These are phyloP conservation scores for Frankliniella intonsa DNA, from an alignment of 2,888 invertebrate genomes.

Conservation along the genomic window DNA sequence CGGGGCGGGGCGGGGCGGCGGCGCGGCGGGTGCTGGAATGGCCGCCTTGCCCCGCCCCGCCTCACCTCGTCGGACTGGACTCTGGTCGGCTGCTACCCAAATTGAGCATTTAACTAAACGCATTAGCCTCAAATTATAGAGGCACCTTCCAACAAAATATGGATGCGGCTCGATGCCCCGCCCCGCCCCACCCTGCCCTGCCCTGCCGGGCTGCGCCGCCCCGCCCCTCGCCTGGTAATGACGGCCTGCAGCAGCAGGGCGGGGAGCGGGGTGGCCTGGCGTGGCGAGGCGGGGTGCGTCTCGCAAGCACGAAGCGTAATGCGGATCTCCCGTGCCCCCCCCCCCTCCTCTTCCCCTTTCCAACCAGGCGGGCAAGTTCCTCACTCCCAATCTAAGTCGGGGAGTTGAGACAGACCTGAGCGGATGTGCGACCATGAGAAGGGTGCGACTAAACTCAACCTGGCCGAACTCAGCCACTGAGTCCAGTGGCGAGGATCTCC, in stretches of 20 bases:
- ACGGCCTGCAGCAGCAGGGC: neutral
- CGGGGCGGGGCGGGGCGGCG: neutral
- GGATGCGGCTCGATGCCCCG: neutral
- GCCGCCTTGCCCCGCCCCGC: neutral
- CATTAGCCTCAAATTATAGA: slow-evolving; percentile 27
- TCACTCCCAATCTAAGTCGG: too few relatives aligned
- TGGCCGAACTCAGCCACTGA: too few relatives aligned
- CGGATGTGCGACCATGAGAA: too few relatives aligned
- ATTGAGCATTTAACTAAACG: slow-evolving; percentile 27
- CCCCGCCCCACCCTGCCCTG: neutral
- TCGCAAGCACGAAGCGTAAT: too few relatives aligned
- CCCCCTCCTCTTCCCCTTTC: too few relatives aligned
- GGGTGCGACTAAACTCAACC: too few relatives aligned
- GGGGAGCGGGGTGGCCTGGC: neutral
- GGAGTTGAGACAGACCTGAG: too few relatives aligned
- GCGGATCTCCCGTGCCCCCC: too few relatives aligned
- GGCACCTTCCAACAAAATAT: slow-evolving; percentile 24
- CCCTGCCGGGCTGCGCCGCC: neutral
- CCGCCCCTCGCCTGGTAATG: neutral
- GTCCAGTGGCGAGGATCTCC: too few relatives aligned
- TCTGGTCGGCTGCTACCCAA: slow-evolving; percentile 23
- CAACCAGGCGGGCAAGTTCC: too few relatives aligned
- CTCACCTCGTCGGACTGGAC: neutral
- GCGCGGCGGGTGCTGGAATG: neutral
- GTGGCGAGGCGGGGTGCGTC: too few relatives aligned